Percentiles rank a stretch among this genome's conserved stretches.
Evolutionary conservation across 2,888 invertebrate genomes (phyloP).

Genomic region (Rhagophthalmus giganteus): DNA sequence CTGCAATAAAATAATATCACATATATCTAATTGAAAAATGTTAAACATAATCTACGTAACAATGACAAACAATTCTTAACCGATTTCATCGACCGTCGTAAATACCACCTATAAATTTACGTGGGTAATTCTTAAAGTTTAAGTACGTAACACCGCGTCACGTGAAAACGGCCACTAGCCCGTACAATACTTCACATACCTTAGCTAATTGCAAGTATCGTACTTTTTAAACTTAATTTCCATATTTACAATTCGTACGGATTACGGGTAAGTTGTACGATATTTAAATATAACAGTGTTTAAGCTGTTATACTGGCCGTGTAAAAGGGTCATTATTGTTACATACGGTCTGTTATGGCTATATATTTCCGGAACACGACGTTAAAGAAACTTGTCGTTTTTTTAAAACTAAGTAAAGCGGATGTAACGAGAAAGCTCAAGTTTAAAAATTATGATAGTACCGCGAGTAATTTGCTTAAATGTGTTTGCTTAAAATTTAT

Average conservation of each 20-base stretch:
- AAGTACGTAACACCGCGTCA: no score
- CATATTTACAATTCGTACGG: conserved; percentile 17
- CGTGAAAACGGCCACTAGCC: not conserved
- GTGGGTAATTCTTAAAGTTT: no score
- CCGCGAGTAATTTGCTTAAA: conserved; percentile 19
- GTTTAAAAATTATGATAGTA: conserved; percentile 16
- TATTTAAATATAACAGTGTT: conserved; percentile 8
- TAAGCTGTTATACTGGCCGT: conserved; percentile 6
- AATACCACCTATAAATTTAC: no score
- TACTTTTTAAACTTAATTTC: conserved; percentile 17
- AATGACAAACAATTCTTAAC: no score
- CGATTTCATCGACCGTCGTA: no score
- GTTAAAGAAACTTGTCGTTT: conserved; percentile 9
- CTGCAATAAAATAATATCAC: no score
- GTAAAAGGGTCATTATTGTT: conserved; percentile 16
- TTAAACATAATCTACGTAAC: no score
- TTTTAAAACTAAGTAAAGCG: conserved; percentile 10
- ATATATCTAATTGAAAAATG: no score
- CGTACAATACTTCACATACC: no score
- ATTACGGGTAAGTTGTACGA: conserved; percentile 4
- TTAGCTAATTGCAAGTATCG: conserved; percentile 9
- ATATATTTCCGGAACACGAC: conserved; percentile 15
- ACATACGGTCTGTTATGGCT: conserved; percentile 10
- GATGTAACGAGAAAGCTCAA: conserved; percentile 16
- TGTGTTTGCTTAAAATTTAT: conserved; percentile 20